These are phyloP conservation scores for Cepaea hortensis DNA, from an alignment of 2,888 invertebrate species.

Conservation along the genomic window DNA sequence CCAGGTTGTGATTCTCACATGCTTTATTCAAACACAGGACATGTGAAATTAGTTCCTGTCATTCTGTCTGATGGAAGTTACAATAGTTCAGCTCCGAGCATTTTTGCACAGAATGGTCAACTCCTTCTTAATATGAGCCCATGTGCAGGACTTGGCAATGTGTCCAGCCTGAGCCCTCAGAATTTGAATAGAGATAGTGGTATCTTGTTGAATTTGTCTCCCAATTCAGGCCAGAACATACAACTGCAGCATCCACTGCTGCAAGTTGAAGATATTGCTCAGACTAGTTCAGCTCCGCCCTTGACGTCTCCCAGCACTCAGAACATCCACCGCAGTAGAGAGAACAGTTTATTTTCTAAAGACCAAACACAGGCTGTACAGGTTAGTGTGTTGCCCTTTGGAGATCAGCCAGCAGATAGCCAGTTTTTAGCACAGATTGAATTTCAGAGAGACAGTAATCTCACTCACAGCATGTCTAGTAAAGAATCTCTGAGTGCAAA, in stretches of 20 bases:
- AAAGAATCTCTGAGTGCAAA: background rate
- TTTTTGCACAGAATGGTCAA: slow-evolving; percentile 15
- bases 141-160: background rate
- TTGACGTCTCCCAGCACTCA: background rate
- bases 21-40: slow-evolving; percentile 8
- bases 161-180: slow-evolving; percentile 21
- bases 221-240: slow-evolving; percentile 5
- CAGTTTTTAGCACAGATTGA: background rate
- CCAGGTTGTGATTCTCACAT: background rate
- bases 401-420: background rate
- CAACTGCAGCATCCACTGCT: background rate
- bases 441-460: background rate
- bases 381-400: background rate
- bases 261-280: background rate
- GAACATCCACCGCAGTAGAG: background rate
- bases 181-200: slow-evolving; percentile 5
- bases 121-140: slow-evolving; percentile 16
- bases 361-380: background rate
- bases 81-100: background rate
- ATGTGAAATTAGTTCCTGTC: slow-evolving; percentile 23
- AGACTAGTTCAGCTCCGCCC: background rate
- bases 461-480: background rate
- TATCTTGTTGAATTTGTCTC: slow-evolving; percentile 3
- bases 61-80: slow-evolving; percentile 3
- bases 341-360: background rate